Evolutionary conservation across 1,140 invertebrate species (phyloP).

Genomic region (Drosophila saltans): DNA sequence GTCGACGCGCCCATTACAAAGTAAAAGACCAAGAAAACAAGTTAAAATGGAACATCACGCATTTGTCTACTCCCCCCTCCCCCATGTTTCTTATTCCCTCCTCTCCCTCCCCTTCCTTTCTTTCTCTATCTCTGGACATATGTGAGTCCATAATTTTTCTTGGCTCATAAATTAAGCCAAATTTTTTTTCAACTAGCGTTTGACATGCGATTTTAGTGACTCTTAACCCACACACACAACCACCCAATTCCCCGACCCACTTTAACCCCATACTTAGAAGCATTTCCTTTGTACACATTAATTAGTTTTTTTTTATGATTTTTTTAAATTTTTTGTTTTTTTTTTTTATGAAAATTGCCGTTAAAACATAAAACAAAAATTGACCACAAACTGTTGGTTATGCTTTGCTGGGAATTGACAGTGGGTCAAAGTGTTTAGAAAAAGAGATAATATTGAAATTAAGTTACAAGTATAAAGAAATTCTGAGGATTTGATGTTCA

Average conservation of each 20-base stretch:
- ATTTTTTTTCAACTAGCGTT: constrained; percentile 67
- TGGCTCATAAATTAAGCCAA: constrained; percentile 78
- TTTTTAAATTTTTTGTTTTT: constrained; percentile 21
- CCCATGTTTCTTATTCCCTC: no score
- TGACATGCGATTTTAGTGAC: constrained; percentile 70
- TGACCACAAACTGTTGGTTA: constrained; percentile 40
- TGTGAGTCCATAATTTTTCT: constrained; percentile 62
- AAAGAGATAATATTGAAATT: not conserved
- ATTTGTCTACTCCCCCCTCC: constrained; percentile 3
- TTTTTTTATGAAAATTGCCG: constrained; percentile 58
- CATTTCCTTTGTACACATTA: constrained; percentile 30
- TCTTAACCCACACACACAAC: constrained; percentile 4
- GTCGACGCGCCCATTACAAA: constrained; percentile 58
- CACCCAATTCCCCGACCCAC: constrained; percentile 26
- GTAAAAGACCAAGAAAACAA: constrained; percentile 19
- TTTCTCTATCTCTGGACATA: constrained; percentile 15
- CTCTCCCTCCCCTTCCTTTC: no score
- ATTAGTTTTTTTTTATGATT: constrained; percentile 16
- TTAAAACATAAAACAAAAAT: constrained; percentile 62
- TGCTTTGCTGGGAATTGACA: not conserved
- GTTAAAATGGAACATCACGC: constrained; percentile 57
- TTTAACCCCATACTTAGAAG: constrained; percentile 6
- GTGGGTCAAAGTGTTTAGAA: constrained; percentile 10
- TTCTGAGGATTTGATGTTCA: no score
- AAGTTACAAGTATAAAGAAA: no score